These are phyloP conservation scores for Apis mellifera DNA, from an alignment of 1,140 invertebrate species.

Conservation along the genomic window Amel_HAv3.1 CM009942.2:5089501-5090000, in stretches of 20 bases:
- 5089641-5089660: not conserved
- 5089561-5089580: not conserved
- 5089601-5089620: too few species aligned
- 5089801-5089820: conserved; percentile 55
- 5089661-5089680: conserved; percentile 35
- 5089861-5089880: conserved; percentile 57
- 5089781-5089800: conserved; percentile 63
- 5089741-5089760: conserved; percentile 59
- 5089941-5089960: too few species aligned
- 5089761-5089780: conserved; percentile 77
- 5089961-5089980: not conserved
- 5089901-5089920: not conserved
- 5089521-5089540: too few species aligned
- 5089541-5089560: not conserved
- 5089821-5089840: conserved; percentile 76
- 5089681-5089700: conserved; percentile 31
- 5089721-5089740: conserved; percentile 71
- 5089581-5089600: too few species aligned
- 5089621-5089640: too few species aligned
- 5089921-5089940: not conserved
- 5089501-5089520: not conserved
- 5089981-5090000: too few species aligned
- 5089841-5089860: conserved; percentile 64
- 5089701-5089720: conserved; percentile 28
- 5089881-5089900: conserved; percentile 55